phyloP scores from a whole-genome alignment of 2,797 vertebrate species.

The Monodelphis domestica region DNA sequence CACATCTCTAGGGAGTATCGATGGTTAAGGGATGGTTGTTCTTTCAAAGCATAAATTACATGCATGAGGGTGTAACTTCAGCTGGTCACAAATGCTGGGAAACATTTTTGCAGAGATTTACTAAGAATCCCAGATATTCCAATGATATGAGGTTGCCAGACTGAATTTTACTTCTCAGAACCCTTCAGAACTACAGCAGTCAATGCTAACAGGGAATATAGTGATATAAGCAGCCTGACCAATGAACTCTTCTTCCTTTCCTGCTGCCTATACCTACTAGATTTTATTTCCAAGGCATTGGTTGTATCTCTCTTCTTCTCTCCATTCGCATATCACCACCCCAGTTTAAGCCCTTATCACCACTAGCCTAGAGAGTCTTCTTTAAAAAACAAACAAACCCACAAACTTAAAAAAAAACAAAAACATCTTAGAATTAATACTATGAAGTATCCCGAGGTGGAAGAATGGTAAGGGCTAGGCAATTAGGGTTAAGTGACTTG shows the following conservation, averaged over 20 bases:
- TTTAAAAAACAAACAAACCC: too few relatives aligned
- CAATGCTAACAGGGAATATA: background rate
- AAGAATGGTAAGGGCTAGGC: too few relatives aligned
- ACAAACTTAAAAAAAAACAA: too few relatives aligned
- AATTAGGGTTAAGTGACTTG: too few relatives aligned
- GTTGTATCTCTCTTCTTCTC: too few relatives aligned
- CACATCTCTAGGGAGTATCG: background rate
- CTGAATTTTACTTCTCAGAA: background rate
- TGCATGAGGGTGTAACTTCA: background rate
- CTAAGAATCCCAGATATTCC: background rate
- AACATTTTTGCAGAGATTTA: constrained; percentile 15
- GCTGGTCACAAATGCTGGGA: background rate
- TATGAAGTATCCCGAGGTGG: too few relatives aligned
- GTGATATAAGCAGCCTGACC: background rate
- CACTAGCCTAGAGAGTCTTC: too few relatives aligned
- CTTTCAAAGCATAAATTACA: constrained; percentile 25
- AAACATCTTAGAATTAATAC: too few relatives aligned
- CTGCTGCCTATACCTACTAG: background rate
- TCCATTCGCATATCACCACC: too few relatives aligned
- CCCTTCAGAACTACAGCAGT: background rate
- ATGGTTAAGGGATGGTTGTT: background rate
- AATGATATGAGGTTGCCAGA: background rate
- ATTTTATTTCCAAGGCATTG: too few relatives aligned
- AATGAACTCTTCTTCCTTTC: background rate
- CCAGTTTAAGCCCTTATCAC: too few relatives aligned